Conservation (phyloP, 92 coral and sea anemone species). For the Palythoa grandis region DNA sequence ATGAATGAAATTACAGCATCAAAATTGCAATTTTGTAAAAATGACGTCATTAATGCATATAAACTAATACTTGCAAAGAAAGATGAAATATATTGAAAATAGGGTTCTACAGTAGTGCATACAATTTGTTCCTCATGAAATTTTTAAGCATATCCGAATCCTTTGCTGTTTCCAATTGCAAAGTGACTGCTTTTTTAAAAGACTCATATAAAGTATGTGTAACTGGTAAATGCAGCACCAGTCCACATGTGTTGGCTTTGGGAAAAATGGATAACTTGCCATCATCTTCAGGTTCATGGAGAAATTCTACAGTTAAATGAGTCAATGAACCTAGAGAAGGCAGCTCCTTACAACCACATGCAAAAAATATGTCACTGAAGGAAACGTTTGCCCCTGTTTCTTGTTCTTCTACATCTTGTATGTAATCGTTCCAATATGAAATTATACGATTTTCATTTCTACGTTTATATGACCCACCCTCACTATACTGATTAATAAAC, state of each 20-base stretch:
- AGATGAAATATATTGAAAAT: background rate
- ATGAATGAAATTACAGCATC: constrained; percentile 4
- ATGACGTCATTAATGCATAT: background rate
- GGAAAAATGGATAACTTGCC: constrained; percentile 48
- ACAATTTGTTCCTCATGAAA: background rate
- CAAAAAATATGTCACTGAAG: constrained; percentile 63
- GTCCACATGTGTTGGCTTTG: constrained; percentile 51
- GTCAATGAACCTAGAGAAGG: background rate
- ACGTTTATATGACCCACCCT: constrained; percentile 65
- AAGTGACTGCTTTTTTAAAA: constrained; percentile 57
- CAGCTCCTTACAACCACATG: constrained; percentile 28
- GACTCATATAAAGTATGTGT: constrained; percentile 62
- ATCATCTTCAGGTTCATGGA: constrained; percentile 51
- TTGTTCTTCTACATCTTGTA: constrained; percentile 70
- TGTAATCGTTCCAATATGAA: constrained; percentile 59
- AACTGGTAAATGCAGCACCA: constrained; percentile 52
- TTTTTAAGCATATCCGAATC: constrained; percentile 59
- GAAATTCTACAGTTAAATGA: constrained; percentile 33
- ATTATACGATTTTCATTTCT: constrained; percentile 47
- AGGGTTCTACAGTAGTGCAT: background rate
- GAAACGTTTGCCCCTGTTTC: constrained; percentile 44
- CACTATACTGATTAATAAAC: constrained; percentile 51
- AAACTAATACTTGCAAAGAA: background rate
- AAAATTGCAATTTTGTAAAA: background rate
- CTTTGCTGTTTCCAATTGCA: constrained; percentile 63